These are phyloP conservation scores for Vanacampus margaritifer DNA, from an alignment of 2,113 vertebrate species.

Conservation along the genomic window DNA sequence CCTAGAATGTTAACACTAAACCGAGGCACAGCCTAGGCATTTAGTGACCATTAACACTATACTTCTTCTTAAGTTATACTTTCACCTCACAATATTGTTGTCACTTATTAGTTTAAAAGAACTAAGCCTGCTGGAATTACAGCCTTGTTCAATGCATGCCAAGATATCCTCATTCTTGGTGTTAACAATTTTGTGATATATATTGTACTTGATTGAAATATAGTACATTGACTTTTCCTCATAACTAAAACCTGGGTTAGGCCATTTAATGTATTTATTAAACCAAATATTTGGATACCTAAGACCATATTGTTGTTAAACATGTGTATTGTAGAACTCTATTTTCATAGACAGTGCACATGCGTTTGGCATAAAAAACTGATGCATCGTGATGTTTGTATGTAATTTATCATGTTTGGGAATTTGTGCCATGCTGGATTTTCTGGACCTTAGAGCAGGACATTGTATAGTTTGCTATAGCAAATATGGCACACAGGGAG, in stretches of 20 bases:
- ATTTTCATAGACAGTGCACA: too few relatives aligned
- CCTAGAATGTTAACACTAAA: not conserved
- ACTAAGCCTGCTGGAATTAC: constrained; percentile 3
- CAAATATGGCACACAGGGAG: too few relatives aligned
- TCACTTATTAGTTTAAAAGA: not conserved
- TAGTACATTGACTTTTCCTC: not conserved
- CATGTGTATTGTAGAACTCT: too few relatives aligned
- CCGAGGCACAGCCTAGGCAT: not conserved
- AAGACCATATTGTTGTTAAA: too few relatives aligned
- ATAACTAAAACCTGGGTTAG: too few relatives aligned
- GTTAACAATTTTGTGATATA: not conserved
- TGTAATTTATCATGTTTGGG: too few relatives aligned
- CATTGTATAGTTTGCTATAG: too few relatives aligned
- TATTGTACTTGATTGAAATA: not conserved
- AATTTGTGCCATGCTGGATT: too few relatives aligned
- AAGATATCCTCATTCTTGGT: not conserved
- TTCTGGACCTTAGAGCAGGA: not conserved
- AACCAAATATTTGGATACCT: too few relatives aligned
- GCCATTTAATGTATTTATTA: too few relatives aligned
- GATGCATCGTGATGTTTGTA: too few relatives aligned
- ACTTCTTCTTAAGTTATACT: not conserved
- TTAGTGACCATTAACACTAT: not conserved
- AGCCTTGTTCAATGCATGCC: not conserved
- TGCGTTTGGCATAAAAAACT: too few relatives aligned
- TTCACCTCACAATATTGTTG: not conserved